These are phyloP conservation scores for Silurus lanzhouensis DNA, from an alignment of 2,797 vertebrate genomes.

Conservation along the genomic window DNA sequence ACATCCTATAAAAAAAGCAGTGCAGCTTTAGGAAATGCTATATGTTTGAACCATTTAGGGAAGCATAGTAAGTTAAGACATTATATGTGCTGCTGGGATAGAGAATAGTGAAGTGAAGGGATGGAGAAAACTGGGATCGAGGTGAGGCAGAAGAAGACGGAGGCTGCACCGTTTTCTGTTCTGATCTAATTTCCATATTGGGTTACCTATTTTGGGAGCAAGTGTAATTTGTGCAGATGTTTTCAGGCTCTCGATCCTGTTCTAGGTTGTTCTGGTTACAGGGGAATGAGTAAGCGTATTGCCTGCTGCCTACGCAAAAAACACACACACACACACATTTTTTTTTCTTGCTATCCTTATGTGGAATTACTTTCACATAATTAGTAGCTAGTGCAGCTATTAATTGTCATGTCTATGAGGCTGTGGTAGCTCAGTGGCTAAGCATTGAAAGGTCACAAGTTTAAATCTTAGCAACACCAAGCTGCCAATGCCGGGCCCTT, in stretches of 20 bases:
- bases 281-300: slow-evolving; percentile 44
- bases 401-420: not conserved
- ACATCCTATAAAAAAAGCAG: not conserved
- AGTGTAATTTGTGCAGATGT: slow-evolving; percentile 42
- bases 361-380: not conserved
- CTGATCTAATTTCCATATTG: slow-evolving; percentile 53
- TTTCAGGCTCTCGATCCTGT: slow-evolving; percentile 47
- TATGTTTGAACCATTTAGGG: not conserved
- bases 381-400: not conserved
- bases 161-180: slow-evolving; percentile 45
- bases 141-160: not conserved
- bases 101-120: not conserved
- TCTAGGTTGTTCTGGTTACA: slow-evolving; percentile 21
- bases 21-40: too few relatives aligned
- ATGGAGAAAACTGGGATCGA: not conserved
- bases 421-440: too few relatives aligned
- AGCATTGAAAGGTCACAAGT: too few relatives aligned
- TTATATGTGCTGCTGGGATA: not conserved
- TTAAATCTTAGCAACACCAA: too few relatives aligned
- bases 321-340: slow-evolving; percentile 9
- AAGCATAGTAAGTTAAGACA: not conserved
- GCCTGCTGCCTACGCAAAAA: slow-evolving; percentile 18
- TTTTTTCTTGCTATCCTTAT: not conserved
- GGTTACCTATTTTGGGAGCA: slow-evolving; percentile 56
- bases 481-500: too few relatives aligned